Evolutionary conservation across 2,888 invertebrate species (phyloP), one percentile per base, ranked within the genome.

Genomic region (Apamea crenata): DNA sequence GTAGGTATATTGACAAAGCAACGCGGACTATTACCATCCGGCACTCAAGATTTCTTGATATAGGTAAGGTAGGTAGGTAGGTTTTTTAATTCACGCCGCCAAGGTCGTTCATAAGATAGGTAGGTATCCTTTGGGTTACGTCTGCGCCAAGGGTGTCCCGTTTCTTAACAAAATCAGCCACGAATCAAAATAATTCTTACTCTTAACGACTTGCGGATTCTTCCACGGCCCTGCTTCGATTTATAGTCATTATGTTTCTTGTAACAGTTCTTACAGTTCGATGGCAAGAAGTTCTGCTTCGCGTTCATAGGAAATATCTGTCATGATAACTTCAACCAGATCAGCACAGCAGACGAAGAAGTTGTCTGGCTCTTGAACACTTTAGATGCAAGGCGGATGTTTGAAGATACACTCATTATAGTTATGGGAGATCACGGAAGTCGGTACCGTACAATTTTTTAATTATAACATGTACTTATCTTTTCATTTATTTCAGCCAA

Each of bases 221-320:
- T 56, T 47, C 47, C n/a, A 32, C 18, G 18, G 1, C 16, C 14
- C 18, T 71, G 29, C 61, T 18, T 21, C 32, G 0, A 72, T 72
- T 25, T 32, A 65, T 44, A n/a, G n/a, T n/a, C 0, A 59, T 44
- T 18, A 14, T 80, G 16, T 65, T 63, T 77, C 32, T 84, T 80
- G 25, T 86, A 77, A 29, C 92, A 96, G 95, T 95, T 96, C 75
- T 86, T 94, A 80, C 87, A 90, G 5, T 74, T 93, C 3, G 91
- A 92, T 5, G 92, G 93, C 14, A 95, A 98, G 1, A 98, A 98
- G 89, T 99, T 99, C 94, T 95, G 98, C 25, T 99, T 99, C 92
- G 98, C 98, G 36, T 99, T 99, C 95, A 98, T 99, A 91, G 98
- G 98, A 0, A 99, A 99, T 90, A 97, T 99, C 40, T 98, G 99